phyloP scores from a whole-genome alignment of 2,797 vertebrate species.

The Choloepus didactylus region DNA sequence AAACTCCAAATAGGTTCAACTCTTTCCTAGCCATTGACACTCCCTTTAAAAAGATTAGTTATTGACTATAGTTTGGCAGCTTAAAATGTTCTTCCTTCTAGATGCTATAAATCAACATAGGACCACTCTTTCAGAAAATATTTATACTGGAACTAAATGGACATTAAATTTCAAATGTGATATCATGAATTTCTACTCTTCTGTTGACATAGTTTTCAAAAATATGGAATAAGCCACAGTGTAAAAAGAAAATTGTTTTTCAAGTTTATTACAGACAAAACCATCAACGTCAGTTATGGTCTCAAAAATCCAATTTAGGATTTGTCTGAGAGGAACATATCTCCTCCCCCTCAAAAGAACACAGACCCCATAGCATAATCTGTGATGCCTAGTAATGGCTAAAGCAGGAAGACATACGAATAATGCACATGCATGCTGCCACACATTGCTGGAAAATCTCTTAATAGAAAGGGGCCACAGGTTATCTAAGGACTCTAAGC shows the following conservation, averaged over 20 bases:
- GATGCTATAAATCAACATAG: conserved; percentile 45
- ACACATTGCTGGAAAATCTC: conserved; percentile 56
- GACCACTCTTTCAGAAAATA: conserved; percentile 42
- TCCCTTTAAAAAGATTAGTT: background rate
- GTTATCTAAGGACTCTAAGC: conserved; percentile 42
- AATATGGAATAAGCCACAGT: conserved; percentile 69
- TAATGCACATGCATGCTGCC: conserved; percentile 60
- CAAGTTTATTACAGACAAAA: conserved; percentile 69
- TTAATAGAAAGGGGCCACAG: conserved; percentile 35
- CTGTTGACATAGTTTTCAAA: conserved; percentile 68
- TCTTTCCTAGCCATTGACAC: background rate
- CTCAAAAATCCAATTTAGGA: conserved; percentile 78
- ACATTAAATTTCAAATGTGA: conserved; percentile 75
- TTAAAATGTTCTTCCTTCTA: conserved; percentile 39
- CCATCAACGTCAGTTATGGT: conserved; percentile 49
- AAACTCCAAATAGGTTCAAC: background rate
- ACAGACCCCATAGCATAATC: background rate
- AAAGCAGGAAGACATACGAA: conserved; percentile 68
- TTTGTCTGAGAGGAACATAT: conserved; percentile 78
- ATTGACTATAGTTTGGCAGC: background rate
- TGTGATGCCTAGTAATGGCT: conserved; percentile 30
- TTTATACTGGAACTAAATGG: conserved; percentile 2
- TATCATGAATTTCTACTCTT: conserved; percentile 68
- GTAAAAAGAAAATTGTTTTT: conserved; percentile 75
- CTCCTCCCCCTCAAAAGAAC: background rate